Evolutionary conservation across 2,888 invertebrate species (phyloP), one percentile per base, ranked within the genome.

Genomic region (Anodontia alba): DNA sequence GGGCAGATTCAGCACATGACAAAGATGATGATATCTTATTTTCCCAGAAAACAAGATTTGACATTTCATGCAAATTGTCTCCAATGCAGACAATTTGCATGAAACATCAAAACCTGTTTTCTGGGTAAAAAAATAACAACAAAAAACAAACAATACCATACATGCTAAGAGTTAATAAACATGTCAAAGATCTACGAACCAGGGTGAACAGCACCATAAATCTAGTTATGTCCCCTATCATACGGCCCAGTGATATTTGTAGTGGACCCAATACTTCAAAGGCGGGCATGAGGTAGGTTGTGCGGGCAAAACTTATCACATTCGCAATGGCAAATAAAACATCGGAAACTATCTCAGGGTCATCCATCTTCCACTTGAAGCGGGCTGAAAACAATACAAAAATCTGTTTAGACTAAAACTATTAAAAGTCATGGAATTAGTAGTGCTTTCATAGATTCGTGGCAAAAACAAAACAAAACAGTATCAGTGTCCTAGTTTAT

Each of bases 241-340:
- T 94, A 38, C 94, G 87, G 15, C 93, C 93, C n/a, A 94, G 89
- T 0, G 94, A 94, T 78, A 94, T 94, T 86, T 94, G 94, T 46
- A 94, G 88, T 5, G 94, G 94, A 33, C 94, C 94, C 49, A 94
- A 90, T 36, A 94, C 93, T 87, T 94, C 94, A 82, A 94, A 94
- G 33, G 94, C 94, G 20, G 94, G 94, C 94, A 94, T 94, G 85
- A 94, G 92, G 91, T 94, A 94, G 80, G 94, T 94, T 20, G 94
- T 94, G 33, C 94, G 89, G 36, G 94, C 94, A 84, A 94, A 94
- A 86, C 93, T 94, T 84, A 94, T 90, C 75, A 94, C 94, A 88
- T 94, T 94, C 71, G 94, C 94, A 68, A 94, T 92, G 72, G 94
- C 94, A 87, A 94, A 94, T 75, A 94, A 83, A 7, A 94, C 94